Conservation (phyloP, 2,797 vertebrate genomes). For the Stomatorhinus walkeri region DNA sequence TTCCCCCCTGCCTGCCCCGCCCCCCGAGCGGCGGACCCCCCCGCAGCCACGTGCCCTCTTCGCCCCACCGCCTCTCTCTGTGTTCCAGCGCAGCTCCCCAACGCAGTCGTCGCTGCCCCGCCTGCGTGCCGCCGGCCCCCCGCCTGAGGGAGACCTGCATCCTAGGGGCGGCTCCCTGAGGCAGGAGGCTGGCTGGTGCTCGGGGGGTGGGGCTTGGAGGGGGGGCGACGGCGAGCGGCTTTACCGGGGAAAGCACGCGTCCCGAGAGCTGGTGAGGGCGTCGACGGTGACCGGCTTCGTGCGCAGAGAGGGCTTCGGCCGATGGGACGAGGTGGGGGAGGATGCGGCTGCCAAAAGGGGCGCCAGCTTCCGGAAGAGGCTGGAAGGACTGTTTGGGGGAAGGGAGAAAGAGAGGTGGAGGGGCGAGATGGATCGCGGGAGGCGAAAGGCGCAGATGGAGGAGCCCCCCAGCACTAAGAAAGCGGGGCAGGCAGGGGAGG, state of each 20-base stretch:
- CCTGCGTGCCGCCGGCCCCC: constrained; percentile 46
- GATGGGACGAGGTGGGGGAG: constrained; percentile 51
- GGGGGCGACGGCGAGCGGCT: constrained; percentile 55
- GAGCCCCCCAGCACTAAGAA: constrained; percentile 47
- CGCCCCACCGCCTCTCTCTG: constrained; percentile 60
- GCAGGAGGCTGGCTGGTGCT: constrained; percentile 40
- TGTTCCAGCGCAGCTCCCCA: constrained; percentile 63
- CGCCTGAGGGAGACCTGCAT: constrained; percentile 48
- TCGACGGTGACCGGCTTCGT: constrained; percentile 64
- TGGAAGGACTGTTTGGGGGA: constrained; percentile 60
- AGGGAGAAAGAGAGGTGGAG: constrained; percentile 48
- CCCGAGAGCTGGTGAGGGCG: constrained; percentile 66
- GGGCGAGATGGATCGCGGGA: constrained; percentile 50
- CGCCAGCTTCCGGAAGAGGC: constrained; percentile 57
- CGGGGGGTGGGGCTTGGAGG: constrained; percentile 39
- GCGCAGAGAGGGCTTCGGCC: constrained; percentile 53
- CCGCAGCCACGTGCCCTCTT: constrained; percentile 61
- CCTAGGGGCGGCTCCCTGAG: constrained; percentile 61
- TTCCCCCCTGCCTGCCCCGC: constrained; percentile 55
- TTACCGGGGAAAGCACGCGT: constrained; percentile 67
- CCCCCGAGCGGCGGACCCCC: constrained; percentile 54
- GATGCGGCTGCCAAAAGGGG: constrained; percentile 42
- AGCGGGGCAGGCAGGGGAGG: constrained; percentile 48
- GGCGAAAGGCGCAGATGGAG: constrained; percentile 47
- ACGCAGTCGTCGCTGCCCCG: constrained; percentile 68